A percentile compares a stretch with the other conserved stretches of the same genome.
Conservation (phyloP, 2,797 vertebrate species). For the Anguilla pacifica region DNA sequence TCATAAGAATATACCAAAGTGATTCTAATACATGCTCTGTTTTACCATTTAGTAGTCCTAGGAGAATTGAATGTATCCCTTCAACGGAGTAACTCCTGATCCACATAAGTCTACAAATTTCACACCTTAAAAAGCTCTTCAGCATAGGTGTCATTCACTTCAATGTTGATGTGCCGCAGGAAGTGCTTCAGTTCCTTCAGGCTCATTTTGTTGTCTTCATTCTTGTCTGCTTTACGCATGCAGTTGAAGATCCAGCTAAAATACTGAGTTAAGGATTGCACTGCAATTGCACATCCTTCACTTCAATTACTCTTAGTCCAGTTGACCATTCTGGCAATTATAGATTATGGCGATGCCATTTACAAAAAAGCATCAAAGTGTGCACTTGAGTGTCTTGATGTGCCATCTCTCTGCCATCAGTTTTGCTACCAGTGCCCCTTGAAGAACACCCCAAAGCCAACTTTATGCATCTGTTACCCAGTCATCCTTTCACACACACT, state of each 20-base stretch:
- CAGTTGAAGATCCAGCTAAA: slow-evolving; percentile 91
- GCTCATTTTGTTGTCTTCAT: slow-evolving; percentile 91
- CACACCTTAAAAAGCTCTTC: slow-evolving; percentile 82
- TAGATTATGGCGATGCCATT: too few species aligned
- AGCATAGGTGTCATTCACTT: slow-evolving; percentile 83
- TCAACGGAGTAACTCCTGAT: background rate
- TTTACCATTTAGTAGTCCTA: background rate
- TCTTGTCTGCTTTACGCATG: slow-evolving; percentile 92
- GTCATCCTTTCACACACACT: too few species aligned
- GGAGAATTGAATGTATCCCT: background rate
- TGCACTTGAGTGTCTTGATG: too few species aligned
- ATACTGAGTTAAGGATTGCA: slow-evolving; percentile 73
- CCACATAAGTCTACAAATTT: background rate
- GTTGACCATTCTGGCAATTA: too few species aligned
- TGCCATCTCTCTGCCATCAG: too few species aligned
- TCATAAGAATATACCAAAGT: background rate
- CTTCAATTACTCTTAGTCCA: too few species aligned
- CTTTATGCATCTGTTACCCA: too few species aligned
- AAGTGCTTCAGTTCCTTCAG: slow-evolving; percentile 93
- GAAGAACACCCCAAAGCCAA: too few species aligned
- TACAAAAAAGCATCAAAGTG: too few species aligned
- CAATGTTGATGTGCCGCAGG: slow-evolving; percentile 86
- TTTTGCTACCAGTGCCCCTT: too few species aligned
- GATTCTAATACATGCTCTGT: background rate
- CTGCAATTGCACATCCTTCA: too few species aligned